phyloP scores from a whole-genome alignment of 2,113 vertebrate species.

The Chlorodrepanis virens region DNA sequence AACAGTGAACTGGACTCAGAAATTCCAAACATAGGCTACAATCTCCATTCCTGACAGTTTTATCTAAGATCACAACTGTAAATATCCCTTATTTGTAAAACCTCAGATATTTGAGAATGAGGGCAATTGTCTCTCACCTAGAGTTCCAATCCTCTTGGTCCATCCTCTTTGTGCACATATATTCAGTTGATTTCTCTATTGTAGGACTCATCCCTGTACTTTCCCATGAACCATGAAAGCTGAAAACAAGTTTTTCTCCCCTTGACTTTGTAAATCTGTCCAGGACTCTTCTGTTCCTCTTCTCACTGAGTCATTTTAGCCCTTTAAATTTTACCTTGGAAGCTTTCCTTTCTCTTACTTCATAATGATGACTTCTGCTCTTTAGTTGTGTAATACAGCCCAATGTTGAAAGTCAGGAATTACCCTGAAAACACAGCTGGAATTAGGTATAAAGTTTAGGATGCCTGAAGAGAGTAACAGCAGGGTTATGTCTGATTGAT shows the following conservation, averaged over 20 bases:
- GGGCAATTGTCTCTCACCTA: neutral
- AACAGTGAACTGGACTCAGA: neutral
- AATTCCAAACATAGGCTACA: neutral
- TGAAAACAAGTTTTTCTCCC: neutral
- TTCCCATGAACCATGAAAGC: neutral
- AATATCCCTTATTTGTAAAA: neutral
- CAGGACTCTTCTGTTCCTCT: neutral
- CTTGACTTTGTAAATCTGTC: neutral
- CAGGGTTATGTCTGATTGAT: neutral
- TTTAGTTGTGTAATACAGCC: neutral
- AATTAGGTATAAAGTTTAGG: neutral
- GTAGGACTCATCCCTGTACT: neutral
- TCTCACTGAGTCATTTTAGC: neutral
- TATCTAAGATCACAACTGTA: neutral
- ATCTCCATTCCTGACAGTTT: neutral
- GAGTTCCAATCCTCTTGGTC: neutral
- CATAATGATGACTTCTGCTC: neutral
- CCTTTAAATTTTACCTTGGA: neutral
- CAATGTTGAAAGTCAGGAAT: neutral
- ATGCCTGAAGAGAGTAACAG: neutral
- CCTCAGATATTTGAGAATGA: neutral
- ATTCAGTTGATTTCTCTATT: neutral
- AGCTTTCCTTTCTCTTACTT: neutral
- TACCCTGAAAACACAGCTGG: neutral
- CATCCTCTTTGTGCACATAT: neutral